These are phyloP conservation scores for Eudyptes chrysolophus DNA, from an alignment of 2,113 vertebrate genomes.

Conservation along the genomic window DNA sequence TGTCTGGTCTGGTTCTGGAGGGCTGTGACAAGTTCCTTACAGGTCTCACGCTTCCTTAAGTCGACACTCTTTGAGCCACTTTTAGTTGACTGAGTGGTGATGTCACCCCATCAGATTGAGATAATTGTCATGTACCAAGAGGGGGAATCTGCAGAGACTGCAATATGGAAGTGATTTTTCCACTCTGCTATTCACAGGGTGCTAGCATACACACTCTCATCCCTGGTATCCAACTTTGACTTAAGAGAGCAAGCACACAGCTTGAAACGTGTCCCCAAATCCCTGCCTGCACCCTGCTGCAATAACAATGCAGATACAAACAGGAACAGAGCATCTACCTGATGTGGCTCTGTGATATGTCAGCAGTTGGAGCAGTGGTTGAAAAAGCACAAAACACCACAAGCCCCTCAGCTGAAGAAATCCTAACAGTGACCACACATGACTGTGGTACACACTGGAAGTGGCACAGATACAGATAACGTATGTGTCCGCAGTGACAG, in stretches of 20 bases:
- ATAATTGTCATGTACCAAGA: not conserved
- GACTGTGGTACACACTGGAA: not conserved
- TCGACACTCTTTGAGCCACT: rapidly evolving
- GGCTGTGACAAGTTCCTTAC: not conserved
- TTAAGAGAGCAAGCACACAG: not conserved
- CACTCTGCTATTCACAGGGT: not conserved
- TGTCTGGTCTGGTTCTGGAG: not conserved
- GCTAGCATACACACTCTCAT: not conserved
- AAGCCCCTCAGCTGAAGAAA: not conserved
- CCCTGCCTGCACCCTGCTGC: not conserved
- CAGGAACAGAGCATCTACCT: not conserved
- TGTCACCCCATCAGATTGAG: not conserved
- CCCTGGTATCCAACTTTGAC: not conserved
- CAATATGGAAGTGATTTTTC: not conserved
- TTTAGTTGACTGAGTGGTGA: not conserved
- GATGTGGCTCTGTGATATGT: not conserved
- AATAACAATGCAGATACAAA: not conserved
- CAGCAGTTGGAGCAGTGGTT: not conserved
- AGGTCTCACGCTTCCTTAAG: not conserved
- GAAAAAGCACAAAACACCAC: not conserved
- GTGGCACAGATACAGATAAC: not conserved
- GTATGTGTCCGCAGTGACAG: not conserved
- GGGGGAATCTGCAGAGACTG: not conserved
- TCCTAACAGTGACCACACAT: not conserved
- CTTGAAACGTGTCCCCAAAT: not conserved